phyloP scores from a whole-genome alignment of 1,140 invertebrate species.

The Drosophila kohkoa region DNA sequence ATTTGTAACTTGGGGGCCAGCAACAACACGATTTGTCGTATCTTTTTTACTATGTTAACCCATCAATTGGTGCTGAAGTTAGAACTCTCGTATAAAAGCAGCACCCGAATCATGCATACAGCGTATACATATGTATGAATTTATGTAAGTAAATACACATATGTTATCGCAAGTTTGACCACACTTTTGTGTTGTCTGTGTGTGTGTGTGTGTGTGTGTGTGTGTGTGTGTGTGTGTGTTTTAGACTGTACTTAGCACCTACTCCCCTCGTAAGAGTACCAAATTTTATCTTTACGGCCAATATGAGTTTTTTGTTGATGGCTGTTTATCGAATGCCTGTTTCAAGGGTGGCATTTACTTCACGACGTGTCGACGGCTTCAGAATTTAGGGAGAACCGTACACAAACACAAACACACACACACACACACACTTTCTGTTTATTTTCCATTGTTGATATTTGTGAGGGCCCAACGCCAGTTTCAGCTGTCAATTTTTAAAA shows the following conservation, averaged over 20 bases:
- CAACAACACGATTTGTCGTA: too few species aligned
- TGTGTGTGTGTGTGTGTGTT: constrained; percentile 44
- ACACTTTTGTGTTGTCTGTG: constrained; percentile 4
- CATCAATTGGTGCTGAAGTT: too few species aligned
- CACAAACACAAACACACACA: constrained; percentile 11
- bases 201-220: constrained; percentile 29
- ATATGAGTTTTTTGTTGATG: constrained; percentile 59
- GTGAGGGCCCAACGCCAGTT: constrained; percentile 5
- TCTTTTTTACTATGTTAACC: too few species aligned
- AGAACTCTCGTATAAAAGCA: too few species aligned
- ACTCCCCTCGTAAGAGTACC: constrained; percentile 47
- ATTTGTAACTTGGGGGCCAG: too few species aligned
- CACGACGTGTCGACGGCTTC: constrained; percentile 9
- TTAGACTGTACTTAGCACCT: constrained; percentile 61
- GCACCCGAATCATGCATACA: too few species aligned
- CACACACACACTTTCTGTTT: constrained; percentile 5
- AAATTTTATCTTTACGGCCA: constrained; percentile 77
- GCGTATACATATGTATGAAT: not conserved
- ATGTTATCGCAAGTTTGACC: not conserved
- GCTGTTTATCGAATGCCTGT: constrained; percentile 15
- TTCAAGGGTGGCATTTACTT: constrained; percentile 53
- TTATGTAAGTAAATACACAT: not conserved
- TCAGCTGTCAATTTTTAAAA: constrained; percentile 33
- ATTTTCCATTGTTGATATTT: constrained; percentile 21
- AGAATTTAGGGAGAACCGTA: too few species aligned